These are phyloP conservation scores for Theocolax elegans DNA, from an alignment of 1,140 invertebrate species.

Conservation along the genomic window DNA sequence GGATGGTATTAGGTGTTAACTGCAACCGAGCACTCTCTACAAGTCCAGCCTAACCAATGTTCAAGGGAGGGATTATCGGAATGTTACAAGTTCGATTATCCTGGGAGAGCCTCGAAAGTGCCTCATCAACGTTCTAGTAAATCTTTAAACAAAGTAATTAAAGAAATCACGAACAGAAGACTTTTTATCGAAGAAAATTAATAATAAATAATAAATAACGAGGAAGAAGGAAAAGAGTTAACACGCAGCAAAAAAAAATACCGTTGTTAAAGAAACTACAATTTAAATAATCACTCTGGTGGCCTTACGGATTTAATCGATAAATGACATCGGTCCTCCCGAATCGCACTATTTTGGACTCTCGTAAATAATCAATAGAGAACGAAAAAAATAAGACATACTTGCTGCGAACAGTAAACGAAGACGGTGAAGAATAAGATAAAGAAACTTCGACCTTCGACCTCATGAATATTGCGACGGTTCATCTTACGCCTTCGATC, in stretches of 20 bases:
- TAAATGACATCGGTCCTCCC: conserved; percentile 56
- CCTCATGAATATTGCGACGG: conserved; percentile 20
- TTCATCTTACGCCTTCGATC: conserved; percentile 23
- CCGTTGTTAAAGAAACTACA: conserved; percentile 41
- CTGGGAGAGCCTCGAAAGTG: conserved; percentile 56
- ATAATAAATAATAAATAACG: conserved; percentile 27
- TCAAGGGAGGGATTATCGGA: conserved; percentile 6
- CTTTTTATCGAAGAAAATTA: conserved; percentile 25
- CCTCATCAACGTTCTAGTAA: conserved; percentile 56
- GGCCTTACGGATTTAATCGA: conserved; percentile 63
- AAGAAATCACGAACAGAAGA: conserved; percentile 24
- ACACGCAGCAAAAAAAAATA: conserved; percentile 31
- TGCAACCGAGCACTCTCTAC: conserved; percentile 3
- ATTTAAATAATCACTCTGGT: conserved; percentile 64
- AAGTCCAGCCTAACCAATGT: conserved; percentile 31
- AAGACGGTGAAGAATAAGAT: background rate
- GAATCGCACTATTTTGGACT: conserved; percentile 48
- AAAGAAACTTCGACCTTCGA: conserved; percentile 31
- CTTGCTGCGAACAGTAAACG: background rate
- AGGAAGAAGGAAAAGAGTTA: conserved; percentile 34
- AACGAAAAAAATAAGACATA: background rate
- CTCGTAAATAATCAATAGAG: conserved; percentile 15
- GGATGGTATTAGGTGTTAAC: conserved; percentile 12
- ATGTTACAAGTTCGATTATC: conserved; percentile 32
- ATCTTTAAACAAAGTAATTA: conserved; percentile 33